Conservation (phyloP, 37 sponge, comb jelly and placozoan genomes). For the Petrosia ficiformis region DNA sequence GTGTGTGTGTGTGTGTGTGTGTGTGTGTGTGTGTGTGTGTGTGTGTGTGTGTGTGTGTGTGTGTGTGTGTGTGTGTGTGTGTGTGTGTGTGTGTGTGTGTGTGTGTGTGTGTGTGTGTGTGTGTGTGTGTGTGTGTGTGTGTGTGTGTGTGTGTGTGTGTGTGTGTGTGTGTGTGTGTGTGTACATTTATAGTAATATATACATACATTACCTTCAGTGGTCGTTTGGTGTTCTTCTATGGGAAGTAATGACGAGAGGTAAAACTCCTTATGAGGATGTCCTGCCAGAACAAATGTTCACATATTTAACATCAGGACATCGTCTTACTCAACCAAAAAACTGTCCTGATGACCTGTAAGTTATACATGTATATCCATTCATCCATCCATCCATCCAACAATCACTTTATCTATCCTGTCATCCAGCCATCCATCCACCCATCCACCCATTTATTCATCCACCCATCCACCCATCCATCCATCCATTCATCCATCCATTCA, state of each 20-base stretch:
- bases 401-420: too few species aligned
- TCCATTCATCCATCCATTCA: too few species aligned
- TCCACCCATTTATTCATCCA: too few species aligned
- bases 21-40: too few species aligned
- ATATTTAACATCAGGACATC: slow-evolving; percentile 56
- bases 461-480: too few species aligned
- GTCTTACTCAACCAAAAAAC: slow-evolving; percentile 66
- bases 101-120: neutral
- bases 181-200: neutral
- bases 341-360: slow-evolving; percentile 85
- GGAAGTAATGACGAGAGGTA: slow-evolving; percentile 81
- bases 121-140: neutral
- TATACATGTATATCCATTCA: neutral
- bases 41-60: too few species aligned
- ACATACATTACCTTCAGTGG: slow-evolving; percentile 76
- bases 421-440: too few species aligned
- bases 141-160: neutral
- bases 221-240: slow-evolving; percentile 87
- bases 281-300: slow-evolving; percentile 46
- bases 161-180: too few species aligned
- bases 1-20: too few species aligned
- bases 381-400: too few species aligned
- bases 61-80: too few species aligned
- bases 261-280: slow-evolving; percentile 60
- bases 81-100: neutral